A percentile compares a stretch with the other conserved stretches of the same genome.
Evolutionary conservation across 2,113 vertebrate genomes (phyloP).

Genomic region (Desmodus rotundus): DNA sequence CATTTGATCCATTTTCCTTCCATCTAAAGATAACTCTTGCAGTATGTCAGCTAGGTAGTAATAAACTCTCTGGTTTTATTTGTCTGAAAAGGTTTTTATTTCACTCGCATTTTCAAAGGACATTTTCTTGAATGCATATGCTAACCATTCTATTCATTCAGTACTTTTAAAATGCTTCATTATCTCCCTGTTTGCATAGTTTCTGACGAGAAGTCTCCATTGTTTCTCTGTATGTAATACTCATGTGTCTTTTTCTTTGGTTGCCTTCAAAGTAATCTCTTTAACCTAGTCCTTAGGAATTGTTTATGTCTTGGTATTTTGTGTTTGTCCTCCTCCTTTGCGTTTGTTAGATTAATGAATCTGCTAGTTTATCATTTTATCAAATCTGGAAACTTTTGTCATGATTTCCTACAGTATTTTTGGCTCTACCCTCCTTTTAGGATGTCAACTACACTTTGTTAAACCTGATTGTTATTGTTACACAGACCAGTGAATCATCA

Average conservation of each 20-base stretch:
- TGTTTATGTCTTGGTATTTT: neutral
- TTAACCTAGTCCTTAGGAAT: neutral
- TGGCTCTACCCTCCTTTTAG: neutral
- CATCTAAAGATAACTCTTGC: neutral
- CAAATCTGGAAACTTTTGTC: neutral
- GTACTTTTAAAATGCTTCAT: neutral
- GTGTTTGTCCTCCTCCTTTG: neutral
- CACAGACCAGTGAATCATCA: neutral
- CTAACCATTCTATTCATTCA: neutral
- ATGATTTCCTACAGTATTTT: neutral
- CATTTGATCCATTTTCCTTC: neutral
- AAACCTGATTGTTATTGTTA: neutral
- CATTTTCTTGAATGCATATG: neutral
- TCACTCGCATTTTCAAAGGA: neutral
- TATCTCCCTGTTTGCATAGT: neutral
- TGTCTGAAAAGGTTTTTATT: neutral
- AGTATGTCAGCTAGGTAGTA: neutral
- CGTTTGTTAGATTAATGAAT: neutral
- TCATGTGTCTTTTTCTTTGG: neutral
- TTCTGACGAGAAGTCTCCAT: neutral
- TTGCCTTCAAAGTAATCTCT: neutral
- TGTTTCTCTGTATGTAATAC: neutral
- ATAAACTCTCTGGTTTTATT: neutral
- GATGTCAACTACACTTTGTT: neutral
- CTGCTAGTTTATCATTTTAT: neutral